Conservation (phyloP, 2,888 invertebrate genomes). For the Machimus atricapillus region DNA sequence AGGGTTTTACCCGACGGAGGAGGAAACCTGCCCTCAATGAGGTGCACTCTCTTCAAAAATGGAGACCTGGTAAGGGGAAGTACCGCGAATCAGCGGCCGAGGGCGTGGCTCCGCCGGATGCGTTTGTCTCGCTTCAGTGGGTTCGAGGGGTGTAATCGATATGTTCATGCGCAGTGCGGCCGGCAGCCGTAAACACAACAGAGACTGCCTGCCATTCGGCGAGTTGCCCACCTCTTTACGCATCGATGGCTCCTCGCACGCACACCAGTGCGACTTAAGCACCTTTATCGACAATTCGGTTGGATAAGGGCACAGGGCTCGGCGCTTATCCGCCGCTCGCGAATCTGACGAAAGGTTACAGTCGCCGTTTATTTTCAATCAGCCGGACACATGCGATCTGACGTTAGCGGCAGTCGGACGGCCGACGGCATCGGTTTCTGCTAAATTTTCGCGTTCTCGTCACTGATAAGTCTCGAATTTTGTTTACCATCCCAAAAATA, state of each 20-base stretch:
- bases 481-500: conserved; percentile 13
- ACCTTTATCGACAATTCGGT: conserved; percentile 37
- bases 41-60: conserved; percentile 28
- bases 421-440: conserved; percentile 25
- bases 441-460: not conserved
- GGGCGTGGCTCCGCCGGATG: conserved; percentile 52
- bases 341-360: conserved; percentile 27
- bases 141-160: conserved; percentile 47
- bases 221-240: conserved; percentile 7
- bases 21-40: not conserved
- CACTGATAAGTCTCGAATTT: not conserved
- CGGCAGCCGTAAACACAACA: not conserved
- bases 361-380: conserved; percentile 41
- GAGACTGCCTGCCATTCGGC: not conserved
- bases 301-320: conserved; percentile 16
- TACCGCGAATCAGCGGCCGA: conserved; percentile 53
- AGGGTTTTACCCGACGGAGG: not conserved
- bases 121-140: conserved; percentile 54
- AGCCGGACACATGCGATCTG: conserved; percentile 57
- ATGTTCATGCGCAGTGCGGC: conserved; percentile 34
- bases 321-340: conserved; percentile 22
- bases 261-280: not conserved
- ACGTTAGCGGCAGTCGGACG: conserved; percentile 59
- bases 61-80: conserved; percentile 50
- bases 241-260: not conserved